Evolutionary conservation across 2,888 invertebrate genomes (phyloP), one percentile per base, ranked within the genome.

Genomic region (Andrena dorsata): DNA sequence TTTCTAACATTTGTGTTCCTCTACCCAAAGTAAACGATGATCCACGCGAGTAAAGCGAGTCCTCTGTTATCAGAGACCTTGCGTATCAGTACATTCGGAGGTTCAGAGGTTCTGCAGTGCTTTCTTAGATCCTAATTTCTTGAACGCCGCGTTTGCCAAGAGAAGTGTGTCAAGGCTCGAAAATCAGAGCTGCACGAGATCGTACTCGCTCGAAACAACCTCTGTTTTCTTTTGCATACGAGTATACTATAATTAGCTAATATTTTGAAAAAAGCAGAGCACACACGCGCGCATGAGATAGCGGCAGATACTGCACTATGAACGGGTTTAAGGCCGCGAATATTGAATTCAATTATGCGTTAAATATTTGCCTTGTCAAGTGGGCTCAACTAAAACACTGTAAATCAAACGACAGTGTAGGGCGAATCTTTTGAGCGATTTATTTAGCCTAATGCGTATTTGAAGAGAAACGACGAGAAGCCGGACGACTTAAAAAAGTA

Each of bases 61-160:
- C 23, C 10, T 2, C 56, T 1, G 23, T 56, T 26, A 23, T 10
- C 20, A 56, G 20, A 20, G 23, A 23, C 53, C 53, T 56, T 26
- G 10, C 56, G 23, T 26, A 23, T 56, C 26, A 23, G 56, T 56
- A 20, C 26, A 56, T 56, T 26, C 23, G 1, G 8, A 26, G 20
- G 56, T 20, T 23, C 20, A 23, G 20, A 20, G 23, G 56, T 20
- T 20, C 56, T 56, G 10, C 51, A 35, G 30, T 23, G 32, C 68
- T 68, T 68, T 68, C 68, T 53, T 68, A 68, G 51, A 68, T 53
- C 53, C 68, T 68, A 68, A 68, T 68, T 68, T 53, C 53, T 68
- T 20, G 32, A 13, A 23, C 68, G 26, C 10, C 66, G 7, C 7
- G 32, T 51, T 56, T 61, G 49, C 49, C 28, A 20, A 32, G 23